These are phyloP conservation scores for Hydrochoerus hydrochaeris DNA, from an alignment of 2,113 vertebrate species.

Conservation along the genomic window DNA sequence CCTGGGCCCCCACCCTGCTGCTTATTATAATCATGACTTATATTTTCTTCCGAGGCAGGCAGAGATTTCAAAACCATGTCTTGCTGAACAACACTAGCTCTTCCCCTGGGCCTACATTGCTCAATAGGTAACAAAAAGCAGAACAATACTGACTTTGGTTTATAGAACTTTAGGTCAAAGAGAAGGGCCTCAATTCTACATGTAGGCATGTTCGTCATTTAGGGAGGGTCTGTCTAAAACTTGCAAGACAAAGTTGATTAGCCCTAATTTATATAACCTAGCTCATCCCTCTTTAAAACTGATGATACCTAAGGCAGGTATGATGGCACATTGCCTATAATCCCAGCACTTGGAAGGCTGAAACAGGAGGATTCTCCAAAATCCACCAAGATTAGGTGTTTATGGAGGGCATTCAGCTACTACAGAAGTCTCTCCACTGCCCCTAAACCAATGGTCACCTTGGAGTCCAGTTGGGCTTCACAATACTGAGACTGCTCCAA, in stretches of 20 bases:
- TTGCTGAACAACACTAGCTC: neutral
- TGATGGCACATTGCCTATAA: neutral
- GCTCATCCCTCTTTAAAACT: neutral
- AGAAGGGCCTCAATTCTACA: neutral
- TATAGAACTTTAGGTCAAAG: neutral
- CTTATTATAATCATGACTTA: neutral
- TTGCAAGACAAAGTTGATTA: neutral
- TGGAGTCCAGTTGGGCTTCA: neutral
- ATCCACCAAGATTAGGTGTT: neutral
- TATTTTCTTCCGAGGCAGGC: neutral
- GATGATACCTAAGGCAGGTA: neutral
- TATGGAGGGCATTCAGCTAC: neutral
- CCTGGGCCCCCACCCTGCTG: neutral
- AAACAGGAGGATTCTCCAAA: neutral
- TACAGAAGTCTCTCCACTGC: neutral
- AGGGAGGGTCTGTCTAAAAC: neutral
- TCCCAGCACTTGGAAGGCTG: neutral
- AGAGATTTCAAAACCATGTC: neutral
- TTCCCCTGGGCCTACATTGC: neutral
- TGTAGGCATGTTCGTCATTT: neutral
- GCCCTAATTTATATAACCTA: neutral
- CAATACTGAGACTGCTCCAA: neutral
- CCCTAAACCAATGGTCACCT: neutral
- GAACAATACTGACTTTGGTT: neutral
- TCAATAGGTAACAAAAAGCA: neutral